Conservation (phyloP, 2,113 vertebrate species). For the Lutjanus erythropterus region DNA sequence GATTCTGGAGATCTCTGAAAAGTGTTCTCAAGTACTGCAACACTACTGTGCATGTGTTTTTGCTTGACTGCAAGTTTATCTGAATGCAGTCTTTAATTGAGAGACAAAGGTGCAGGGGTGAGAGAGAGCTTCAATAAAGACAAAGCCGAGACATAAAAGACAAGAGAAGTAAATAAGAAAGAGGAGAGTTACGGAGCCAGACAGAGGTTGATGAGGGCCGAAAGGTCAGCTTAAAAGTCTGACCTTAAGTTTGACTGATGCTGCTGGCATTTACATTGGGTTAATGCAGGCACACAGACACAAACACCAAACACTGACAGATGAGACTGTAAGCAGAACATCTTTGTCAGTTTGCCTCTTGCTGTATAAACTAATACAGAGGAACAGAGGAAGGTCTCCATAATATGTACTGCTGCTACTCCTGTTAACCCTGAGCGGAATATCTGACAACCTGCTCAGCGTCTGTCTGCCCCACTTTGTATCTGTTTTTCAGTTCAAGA, state of each 20-base stretch:
- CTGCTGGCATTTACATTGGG: slow-evolving; percentile 63
- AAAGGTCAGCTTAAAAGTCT: slow-evolving; percentile 61
- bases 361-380: slow-evolving; percentile 29
- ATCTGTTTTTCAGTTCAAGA: neutral
- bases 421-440: slow-evolving; percentile 49
- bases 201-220: slow-evolving; percentile 56
- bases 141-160: neutral
- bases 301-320: slow-evolving; percentile 13
- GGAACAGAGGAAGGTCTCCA: slow-evolving; percentile 29
- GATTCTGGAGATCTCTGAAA: too few relatives aligned
- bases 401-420: slow-evolving; percentile 40
- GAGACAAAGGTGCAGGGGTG: neutral
- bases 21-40: too few relatives aligned
- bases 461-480: slow-evolving; percentile 12
- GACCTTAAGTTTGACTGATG: slow-evolving; percentile 68
- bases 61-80: too few relatives aligned
- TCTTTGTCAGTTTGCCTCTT: slow-evolving; percentile 37
- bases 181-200: slow-evolving; percentile 29
- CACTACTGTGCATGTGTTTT: neutral
- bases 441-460: slow-evolving; percentile 18
- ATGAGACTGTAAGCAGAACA: slow-evolving; percentile 25
- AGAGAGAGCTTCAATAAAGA: neutral
- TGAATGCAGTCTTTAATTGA: neutral
- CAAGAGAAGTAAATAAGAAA: neutral
- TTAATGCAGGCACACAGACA: slow-evolving; percentile 34